Percentiles rank a stretch among this genome's conserved stretches.
Conservation (phyloP, 2,888 invertebrate genomes). For the Calephelis perditalis region DNA sequence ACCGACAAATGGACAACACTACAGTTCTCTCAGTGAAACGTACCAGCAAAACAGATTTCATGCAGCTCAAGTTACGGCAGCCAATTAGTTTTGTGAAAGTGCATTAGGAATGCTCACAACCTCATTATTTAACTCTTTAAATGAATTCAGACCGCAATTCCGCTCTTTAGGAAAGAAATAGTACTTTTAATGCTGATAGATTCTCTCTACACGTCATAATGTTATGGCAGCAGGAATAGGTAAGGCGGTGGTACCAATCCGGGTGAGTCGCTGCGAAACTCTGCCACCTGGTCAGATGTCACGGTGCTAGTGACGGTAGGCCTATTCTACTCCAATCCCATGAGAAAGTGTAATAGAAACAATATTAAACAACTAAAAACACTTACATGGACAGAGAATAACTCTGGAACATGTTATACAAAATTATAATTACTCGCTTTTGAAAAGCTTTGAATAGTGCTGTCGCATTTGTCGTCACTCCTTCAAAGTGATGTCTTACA, state of each 20-base stretch:
- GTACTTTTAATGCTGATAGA: slow-evolving; percentile 31
- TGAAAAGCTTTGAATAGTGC: slow-evolving; percentile 18
- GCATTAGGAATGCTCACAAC: slow-evolving; percentile 56
- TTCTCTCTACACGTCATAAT: too few relatives aligned
- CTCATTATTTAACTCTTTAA: slow-evolving; percentile 47
- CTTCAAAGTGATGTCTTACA: slow-evolving; percentile 42
- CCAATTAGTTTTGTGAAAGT: slow-evolving; percentile 64
- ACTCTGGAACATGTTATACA: neutral
- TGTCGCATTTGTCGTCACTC: slow-evolving; percentile 33
- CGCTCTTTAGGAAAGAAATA: slow-evolving; percentile 32
- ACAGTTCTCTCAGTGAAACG: slow-evolving; percentile 37
- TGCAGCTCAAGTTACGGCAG: slow-evolving; percentile 54
- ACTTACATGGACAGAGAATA: too few relatives aligned
- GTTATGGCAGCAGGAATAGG: too few relatives aligned
- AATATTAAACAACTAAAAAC: too few relatives aligned
- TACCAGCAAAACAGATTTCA: slow-evolving; percentile 56
- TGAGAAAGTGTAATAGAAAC: too few relatives aligned
- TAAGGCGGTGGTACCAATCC: too few relatives aligned
- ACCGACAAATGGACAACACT: slow-evolving; percentile 30
- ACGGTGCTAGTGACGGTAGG: too few relatives aligned
- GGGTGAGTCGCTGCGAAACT: too few relatives aligned
- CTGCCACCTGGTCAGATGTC: too few relatives aligned
- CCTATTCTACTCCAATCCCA: too few relatives aligned
- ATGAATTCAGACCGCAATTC: slow-evolving; percentile 39
- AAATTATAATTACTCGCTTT: slow-evolving; percentile 8